phyloP scores from a whole-genome alignment of 2,797 vertebrate species.

The Geotrypetes seraphini region DNA sequence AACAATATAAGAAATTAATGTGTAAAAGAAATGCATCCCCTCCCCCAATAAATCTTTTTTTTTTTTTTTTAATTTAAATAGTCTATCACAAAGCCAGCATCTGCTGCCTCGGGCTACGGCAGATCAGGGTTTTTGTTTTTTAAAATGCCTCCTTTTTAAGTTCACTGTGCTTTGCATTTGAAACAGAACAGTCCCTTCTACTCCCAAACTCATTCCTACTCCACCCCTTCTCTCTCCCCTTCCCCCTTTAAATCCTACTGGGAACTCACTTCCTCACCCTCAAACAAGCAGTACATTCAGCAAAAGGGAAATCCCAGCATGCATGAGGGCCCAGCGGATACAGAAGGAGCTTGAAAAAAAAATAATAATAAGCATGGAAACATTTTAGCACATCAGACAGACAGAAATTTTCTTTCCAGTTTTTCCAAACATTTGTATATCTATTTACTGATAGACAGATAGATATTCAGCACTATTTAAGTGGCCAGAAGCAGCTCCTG shows the following conservation, averaged over 20 bases:
- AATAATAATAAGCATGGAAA: rapidly evolving
- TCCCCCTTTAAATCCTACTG: conserved; percentile 54
- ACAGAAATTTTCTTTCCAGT: no score
- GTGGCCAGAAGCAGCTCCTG: no score
- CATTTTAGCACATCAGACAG: no score
- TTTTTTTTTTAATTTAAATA: no score
- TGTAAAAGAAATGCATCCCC: no score
- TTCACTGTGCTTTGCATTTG: conserved; percentile 61
- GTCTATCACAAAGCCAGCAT: conserved; percentile 52
- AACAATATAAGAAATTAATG: no score
- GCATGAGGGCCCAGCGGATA: conserved; percentile 39
- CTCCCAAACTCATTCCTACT: conserved; percentile 42
- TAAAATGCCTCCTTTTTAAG: conserved; percentile 29
- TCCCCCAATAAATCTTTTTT: no score
- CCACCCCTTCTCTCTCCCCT: conserved; percentile 50
- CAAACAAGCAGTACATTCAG: conserved; percentile 73
- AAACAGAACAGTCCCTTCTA: conserved; percentile 66
- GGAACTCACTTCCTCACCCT: conserved; percentile 73
- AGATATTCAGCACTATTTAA: no score
- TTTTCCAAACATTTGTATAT: no score
- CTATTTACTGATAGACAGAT: no score
- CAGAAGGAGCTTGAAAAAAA: conserved; percentile 20
- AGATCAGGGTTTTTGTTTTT: conserved; percentile 53
- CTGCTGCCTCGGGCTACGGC: conserved; percentile 52
- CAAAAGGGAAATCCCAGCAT: conserved; percentile 68